These are phyloP conservation scores for Cyclura pinguis DNA, from an alignment of 2,797 vertebrate species.

Conservation along the genomic window DNA sequence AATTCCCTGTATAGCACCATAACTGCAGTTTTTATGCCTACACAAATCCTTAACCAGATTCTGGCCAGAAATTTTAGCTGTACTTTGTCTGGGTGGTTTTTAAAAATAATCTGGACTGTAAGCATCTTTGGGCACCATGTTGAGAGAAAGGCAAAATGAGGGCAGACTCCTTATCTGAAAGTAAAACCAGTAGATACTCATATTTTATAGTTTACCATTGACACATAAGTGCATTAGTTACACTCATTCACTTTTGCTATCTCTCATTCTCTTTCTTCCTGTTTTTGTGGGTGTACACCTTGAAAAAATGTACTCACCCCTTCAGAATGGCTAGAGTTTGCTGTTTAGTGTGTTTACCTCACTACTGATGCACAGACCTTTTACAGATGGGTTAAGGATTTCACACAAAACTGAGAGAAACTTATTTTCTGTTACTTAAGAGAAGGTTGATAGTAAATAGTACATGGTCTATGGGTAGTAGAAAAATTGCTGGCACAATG, in stretches of 20 bases:
- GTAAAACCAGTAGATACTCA: neutral
- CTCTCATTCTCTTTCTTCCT: neutral
- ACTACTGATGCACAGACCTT: no score
- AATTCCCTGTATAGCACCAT: no score
- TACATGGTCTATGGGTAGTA: neutral
- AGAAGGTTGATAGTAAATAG: neutral
- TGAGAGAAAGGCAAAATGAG: no score
- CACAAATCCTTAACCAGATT: no score
- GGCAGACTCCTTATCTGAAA: neutral
- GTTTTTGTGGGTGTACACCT: neutral
- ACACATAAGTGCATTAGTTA: neutral
- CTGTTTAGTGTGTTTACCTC: no score
- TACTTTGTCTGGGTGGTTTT: no score
- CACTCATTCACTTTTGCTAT: no score
- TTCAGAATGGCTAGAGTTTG: neutral
- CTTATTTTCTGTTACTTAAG: neutral
- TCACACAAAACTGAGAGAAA: neutral
- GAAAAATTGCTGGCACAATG: neutral
- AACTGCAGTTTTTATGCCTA: no score
- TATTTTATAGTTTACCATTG: neutral
- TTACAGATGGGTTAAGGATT: neutral
- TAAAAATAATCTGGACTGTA: no score
- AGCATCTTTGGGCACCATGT: no score
- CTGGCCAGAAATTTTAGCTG: no score
- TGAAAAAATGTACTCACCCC: neutral